A percentile compares a stretch with the other conserved stretches of the same genome.
These are phyloP conservation scores for Trichogramma pretiosum DNA, from an alignment of 1,140 invertebrate genomes.

Conservation along the genomic window DNA sequence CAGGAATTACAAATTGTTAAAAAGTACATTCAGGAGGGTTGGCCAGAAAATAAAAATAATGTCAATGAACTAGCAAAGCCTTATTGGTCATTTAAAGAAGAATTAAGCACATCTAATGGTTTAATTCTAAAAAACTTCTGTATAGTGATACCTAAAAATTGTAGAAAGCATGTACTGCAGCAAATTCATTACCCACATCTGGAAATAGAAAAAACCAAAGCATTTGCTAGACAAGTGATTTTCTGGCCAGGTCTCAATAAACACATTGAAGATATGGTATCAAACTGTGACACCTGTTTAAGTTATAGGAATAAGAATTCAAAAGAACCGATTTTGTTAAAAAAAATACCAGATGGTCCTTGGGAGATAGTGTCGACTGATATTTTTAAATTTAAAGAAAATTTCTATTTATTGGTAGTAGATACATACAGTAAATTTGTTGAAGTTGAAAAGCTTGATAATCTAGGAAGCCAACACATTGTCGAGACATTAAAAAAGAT, in stretches of 20 bases:
- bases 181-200: constrained; percentile 31
- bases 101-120: constrained; percentile 21
- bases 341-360: constrained; percentile 25
- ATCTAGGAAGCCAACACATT: too few species aligned
- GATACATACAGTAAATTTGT: too few species aligned
- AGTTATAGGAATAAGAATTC: constrained; percentile 23
- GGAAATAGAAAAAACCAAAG: constrained; percentile 28
- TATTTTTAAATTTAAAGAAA: too few species aligned
- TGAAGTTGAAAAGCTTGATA: too few species aligned
- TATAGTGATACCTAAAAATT: constrained; percentile 32
- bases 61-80: constrained; percentile 17
- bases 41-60: constrained; percentile 17
- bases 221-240: constrained; percentile 29
- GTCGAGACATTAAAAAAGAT: not conserved
- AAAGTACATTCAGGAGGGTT: constrained; percentile 15
- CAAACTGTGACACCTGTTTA: constrained; percentile 28
- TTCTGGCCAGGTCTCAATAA: too few species aligned
- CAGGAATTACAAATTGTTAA: constrained; percentile 7
- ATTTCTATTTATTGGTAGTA: too few species aligned
- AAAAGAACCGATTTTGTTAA: constrained; percentile 26
- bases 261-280: constrained; percentile 28
- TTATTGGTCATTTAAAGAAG: constrained; percentile 22
- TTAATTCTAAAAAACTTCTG: constrained; percentile 28
- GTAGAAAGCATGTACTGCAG: constrained; percentile 28
- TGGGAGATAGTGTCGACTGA: too few species aligned